Conservation (phyloP, 2,113 vertebrate genomes). For the Hemiscyllium ocellatum region DNA sequence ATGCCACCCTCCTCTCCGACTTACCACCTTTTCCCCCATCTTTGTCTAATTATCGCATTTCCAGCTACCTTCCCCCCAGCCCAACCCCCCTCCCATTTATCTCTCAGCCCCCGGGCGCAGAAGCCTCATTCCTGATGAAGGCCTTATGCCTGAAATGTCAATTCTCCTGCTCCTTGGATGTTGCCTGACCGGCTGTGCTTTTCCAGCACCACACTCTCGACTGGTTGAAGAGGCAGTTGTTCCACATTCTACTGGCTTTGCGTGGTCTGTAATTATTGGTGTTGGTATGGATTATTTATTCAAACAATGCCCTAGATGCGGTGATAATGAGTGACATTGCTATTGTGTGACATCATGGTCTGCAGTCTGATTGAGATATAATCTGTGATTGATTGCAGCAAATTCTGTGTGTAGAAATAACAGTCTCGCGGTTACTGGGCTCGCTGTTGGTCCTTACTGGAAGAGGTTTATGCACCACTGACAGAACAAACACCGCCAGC, state of each 20-base stretch:
- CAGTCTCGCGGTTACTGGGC: background rate
- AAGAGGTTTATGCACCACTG: background rate
- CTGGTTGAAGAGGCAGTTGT: too few relatives aligned
- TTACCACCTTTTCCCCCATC: too few relatives aligned
- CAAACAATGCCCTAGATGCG: background rate
- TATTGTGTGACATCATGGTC: background rate
- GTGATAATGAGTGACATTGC: background rate
- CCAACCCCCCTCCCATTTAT: too few relatives aligned
- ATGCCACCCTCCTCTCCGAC: too few relatives aligned
- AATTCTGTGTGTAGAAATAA: background rate
- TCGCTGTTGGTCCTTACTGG: background rate
- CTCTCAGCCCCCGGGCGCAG: too few relatives aligned
- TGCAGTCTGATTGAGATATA: background rate
- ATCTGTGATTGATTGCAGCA: background rate
- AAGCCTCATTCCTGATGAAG: too few relatives aligned
- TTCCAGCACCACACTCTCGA: too few relatives aligned
- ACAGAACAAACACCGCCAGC: background rate
- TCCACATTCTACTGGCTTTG: background rate
- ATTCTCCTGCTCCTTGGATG: too few relatives aligned
- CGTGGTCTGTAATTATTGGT: background rate
- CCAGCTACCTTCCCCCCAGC: too few relatives aligned
- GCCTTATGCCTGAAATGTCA: too few relatives aligned
- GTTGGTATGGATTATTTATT: background rate
- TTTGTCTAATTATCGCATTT: too few relatives aligned
- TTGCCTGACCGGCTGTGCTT: too few relatives aligned